Evolutionary conservation across 2,113 vertebrate genomes (phyloP).

Genomic region (Cryptomyrus ogoouensis): DNA sequence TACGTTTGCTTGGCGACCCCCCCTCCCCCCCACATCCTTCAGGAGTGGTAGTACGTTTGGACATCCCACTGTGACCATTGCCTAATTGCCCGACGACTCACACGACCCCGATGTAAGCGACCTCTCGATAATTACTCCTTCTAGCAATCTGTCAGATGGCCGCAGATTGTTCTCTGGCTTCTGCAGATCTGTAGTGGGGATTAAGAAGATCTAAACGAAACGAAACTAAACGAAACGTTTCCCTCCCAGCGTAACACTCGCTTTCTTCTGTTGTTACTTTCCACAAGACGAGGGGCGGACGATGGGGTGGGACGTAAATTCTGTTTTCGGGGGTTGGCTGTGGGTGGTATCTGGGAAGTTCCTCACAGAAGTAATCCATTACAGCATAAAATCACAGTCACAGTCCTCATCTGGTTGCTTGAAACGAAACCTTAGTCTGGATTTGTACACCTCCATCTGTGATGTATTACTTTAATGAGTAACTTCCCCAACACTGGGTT

Average conservation of each 20-base stretch:
- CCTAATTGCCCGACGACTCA: slow-evolving; percentile 46
- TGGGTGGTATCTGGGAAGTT: neutral
- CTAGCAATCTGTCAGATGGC: slow-evolving; percentile 48
- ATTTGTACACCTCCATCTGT: neutral
- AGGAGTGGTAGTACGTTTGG: neutral
- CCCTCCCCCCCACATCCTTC: neutral
- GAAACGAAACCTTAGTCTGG: neutral
- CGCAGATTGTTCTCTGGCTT: slow-evolving; percentile 57
- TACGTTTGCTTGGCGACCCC: neutral
- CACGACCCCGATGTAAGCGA: slow-evolving; percentile 36
- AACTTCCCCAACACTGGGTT: too few relatives aligned
- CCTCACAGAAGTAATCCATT: neutral
- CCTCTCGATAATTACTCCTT: slow-evolving; percentile 43
- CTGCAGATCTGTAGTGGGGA: slow-evolving; percentile 60
- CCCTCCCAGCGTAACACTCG: slow-evolving; percentile 11
- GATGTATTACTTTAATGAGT: too few relatives aligned
- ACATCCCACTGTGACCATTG: neutral
- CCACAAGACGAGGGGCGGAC: neutral
- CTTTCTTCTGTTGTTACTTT: neutral
- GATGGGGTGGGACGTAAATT: neutral
- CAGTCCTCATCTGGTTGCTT: neutral
- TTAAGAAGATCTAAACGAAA: slow-evolving; percentile 57
- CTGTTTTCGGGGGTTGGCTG: neutral
- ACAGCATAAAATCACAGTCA: neutral
- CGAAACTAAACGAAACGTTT: slow-evolving; percentile 5